phyloP scores from a whole-genome alignment of 2,113 vertebrate genomes.

The Coryphaenoides rupestris region DNA sequence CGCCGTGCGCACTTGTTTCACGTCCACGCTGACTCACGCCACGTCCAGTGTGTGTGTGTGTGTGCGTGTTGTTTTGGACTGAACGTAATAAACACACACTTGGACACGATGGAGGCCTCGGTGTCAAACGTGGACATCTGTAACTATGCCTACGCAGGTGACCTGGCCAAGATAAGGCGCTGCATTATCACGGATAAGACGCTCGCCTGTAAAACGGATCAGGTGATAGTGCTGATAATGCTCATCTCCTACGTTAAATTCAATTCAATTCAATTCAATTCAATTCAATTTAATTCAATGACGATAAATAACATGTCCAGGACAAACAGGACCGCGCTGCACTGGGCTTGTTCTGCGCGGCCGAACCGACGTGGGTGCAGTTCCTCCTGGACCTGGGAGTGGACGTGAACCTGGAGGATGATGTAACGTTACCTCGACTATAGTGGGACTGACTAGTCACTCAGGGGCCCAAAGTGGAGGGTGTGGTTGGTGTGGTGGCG shows the following conservation, averaged over 20 bases:
- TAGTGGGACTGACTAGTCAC: too few relatives aligned
- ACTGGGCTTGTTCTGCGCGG: slow-evolving; percentile 97
- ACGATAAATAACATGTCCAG: slow-evolving; percentile 51
- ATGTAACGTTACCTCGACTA: slow-evolving; percentile 88
- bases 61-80: too few relatives aligned
- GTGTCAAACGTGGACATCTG: slow-evolving; percentile 88
- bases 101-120: slow-evolving; percentile 73
- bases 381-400: slow-evolving; percentile 84
- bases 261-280: too few relatives aligned
- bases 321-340: slow-evolving; percentile 85
- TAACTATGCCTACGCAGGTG: slow-evolving; percentile 84
- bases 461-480: background rate
- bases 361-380: slow-evolving; percentile 80
- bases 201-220: slow-evolving; percentile 81
- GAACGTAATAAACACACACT: background rate
- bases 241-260: too few relatives aligned
- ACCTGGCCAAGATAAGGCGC: slow-evolving; percentile 80
- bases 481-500: too few relatives aligned
- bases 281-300: too few relatives aligned
- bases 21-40: too few relatives aligned
- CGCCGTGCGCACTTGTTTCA: too few relatives aligned
- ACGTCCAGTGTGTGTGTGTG: too few relatives aligned
- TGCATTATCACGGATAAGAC: slow-evolving; percentile 77
- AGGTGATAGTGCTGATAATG: slow-evolving; percentile 71
- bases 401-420: slow-evolving; percentile 86